phyloP scores from a whole-genome alignment of 2,888 invertebrate genomes.

The Zygogramma bicolorata region DNA sequence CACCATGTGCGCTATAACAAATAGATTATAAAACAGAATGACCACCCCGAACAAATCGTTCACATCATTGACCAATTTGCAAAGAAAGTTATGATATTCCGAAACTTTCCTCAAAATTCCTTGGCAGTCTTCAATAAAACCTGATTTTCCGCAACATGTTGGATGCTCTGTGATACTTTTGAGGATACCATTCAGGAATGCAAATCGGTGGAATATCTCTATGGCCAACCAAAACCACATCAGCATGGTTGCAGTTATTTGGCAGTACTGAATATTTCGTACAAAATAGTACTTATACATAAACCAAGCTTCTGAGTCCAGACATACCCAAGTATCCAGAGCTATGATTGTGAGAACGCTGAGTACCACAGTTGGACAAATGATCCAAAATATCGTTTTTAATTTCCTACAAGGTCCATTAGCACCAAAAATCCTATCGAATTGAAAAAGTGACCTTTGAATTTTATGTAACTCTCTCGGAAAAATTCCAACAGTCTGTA shows the following conservation, averaged over 20 bases:
- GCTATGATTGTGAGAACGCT: not conserved
- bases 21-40: not conserved
- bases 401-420: not conserved
- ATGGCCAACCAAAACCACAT: slow-evolving; percentile 20
- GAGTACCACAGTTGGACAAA: not conserved
- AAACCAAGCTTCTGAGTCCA: not conserved
- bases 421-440: not conserved
- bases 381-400: not conserved
- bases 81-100: not conserved
- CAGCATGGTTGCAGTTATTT: not conserved
- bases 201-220: slow-evolving; percentile 19
- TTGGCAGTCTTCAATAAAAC: not conserved
- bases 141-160: not conserved
- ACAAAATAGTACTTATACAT: not conserved
- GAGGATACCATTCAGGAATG: not conserved
- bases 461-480: not conserved
- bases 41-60: not conserved
- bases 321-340: not conserved
- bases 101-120: not conserved
- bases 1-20: not conserved
- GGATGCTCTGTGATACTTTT: not conserved
- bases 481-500: not conserved
- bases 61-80: not conserved
- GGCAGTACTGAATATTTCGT: slow-evolving; percentile 7
- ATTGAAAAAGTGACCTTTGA: not conserved